Evolutionary conservation across 1,140 invertebrate species (phyloP), one percentile per base, ranked within the genome.

Genomic region (Platorchestia sp.): DNA sequence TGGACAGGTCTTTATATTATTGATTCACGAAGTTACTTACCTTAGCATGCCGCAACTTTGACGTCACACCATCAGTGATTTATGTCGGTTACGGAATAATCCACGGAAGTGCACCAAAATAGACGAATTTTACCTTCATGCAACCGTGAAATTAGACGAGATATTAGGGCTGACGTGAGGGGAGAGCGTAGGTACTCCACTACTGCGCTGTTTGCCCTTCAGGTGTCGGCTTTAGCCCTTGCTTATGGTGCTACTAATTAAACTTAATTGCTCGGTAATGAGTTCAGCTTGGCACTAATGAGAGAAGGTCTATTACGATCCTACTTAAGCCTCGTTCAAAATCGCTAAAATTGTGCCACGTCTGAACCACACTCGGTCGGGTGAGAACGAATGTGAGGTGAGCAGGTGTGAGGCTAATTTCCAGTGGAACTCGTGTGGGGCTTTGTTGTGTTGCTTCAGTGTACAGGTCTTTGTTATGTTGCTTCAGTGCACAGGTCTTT

Each of bases 191-290:
- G 7, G n/a, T n/a, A n/a, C n/a, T 75, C 27, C 59, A 3, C 59
- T 10, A 10, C 27, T 75, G 10, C 10, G 27, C 59, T 36, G 59
- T 75, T 27, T 75, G 59, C 59, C 59, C 59, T 75, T 75, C 59
- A 75, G 59, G 59, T 75, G 59, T 75, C 59, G 36, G 59, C 59
- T 75, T 75, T 75, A 75, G 59, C 36, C 59, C 36, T 75, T 75
- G 59, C 59, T 75, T 75, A 75, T 75, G 59, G 59, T 75, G 59
- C 59, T 75, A 75, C 59, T 75, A 75, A 75, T 75, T 75, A 75
- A 75, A 75, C 59, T 75, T 75, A 75, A 75, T 75, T 75, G 59
- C 59, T 75, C 36, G 59, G 59, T 75, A 75, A 75, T 75, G 59
- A 75, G 59, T 75, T 75, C 59, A 75, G 59, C 59, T 75, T 36